Conservation (phyloP, 92 coral and sea anemone species). For the Epizoanthus illoricatus region DNA sequence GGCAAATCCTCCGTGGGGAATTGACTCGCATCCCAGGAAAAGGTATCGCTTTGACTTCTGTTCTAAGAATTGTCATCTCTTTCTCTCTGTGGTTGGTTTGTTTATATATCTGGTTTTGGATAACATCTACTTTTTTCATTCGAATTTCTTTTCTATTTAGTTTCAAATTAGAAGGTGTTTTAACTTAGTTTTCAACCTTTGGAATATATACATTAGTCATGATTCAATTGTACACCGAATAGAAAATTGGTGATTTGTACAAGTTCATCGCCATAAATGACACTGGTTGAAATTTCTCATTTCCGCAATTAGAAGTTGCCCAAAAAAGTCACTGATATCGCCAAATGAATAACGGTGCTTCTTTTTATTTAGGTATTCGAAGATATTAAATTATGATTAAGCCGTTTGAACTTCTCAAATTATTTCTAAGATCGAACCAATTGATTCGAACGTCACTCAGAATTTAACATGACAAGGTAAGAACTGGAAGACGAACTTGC, state of each 20-base stretch:
- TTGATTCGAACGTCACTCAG: background rate
- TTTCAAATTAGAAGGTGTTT: background rate
- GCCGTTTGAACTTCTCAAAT: background rate
- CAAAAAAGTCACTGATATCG: background rate
- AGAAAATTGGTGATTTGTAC: constrained; percentile 1
- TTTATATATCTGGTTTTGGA: background rate
- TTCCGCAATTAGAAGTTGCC: constrained; percentile 29
- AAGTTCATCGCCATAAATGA: constrained; percentile 10
- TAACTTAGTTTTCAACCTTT: background rate
- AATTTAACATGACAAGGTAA: background rate
- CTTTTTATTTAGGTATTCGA: background rate
- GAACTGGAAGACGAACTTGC: background rate
- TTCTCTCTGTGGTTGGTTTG: constrained; percentile 16
- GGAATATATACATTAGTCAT: background rate
- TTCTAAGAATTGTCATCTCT: background rate
- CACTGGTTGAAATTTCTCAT: constrained; percentile 5
- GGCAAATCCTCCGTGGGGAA: constrained; percentile 45
- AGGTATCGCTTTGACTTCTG: constrained; percentile 17
- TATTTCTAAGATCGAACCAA: background rate
- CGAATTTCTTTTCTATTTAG: background rate
- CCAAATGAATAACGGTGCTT: background rate
- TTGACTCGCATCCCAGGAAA: constrained; percentile 34
- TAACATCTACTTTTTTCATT: constrained; percentile 25
- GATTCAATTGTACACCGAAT: background rate
- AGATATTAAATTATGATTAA: background rate